Evolutionary conservation across 2,797 vertebrate species (phyloP).

Genomic region (Acanthopagrus latus): DNA sequence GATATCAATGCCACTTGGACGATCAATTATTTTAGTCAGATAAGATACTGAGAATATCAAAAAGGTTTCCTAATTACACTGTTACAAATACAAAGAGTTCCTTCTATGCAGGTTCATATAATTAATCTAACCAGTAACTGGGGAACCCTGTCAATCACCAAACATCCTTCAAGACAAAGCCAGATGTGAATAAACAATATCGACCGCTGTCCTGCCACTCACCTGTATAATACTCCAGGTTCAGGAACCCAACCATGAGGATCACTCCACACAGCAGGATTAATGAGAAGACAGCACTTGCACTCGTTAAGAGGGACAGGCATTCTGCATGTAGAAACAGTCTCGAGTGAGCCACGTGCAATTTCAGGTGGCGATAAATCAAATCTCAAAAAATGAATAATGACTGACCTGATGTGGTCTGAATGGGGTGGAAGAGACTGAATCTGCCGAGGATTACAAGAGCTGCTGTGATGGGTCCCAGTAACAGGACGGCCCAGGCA

Average conservation of each 20-base stretch:
- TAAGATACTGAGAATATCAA: not conserved
- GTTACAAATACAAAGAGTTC: not conserved
- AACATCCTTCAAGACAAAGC: not conserved
- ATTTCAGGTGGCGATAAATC: not conserved
- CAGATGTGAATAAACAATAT: not conserved
- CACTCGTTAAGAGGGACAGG: constrained; percentile 85
- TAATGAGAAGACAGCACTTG: constrained; percentile 88
- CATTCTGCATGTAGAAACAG: constrained; percentile 83
- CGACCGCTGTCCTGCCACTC: constrained; percentile 30
- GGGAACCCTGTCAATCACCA: not conserved
- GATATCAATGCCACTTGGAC: not conserved
- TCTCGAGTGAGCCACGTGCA: not conserved
- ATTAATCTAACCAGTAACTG: not conserved
- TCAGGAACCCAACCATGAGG: constrained; percentile 90
- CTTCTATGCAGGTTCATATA: not conserved
- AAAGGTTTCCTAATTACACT: not conserved
- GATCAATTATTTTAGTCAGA: not conserved
- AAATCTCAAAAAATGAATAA: not conserved
- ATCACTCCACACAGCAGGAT: constrained; percentile 90
- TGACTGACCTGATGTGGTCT: constrained; percentile 89
- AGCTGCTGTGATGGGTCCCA: constrained; percentile 86
- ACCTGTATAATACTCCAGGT: constrained; percentile 94
- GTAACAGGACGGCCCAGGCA: constrained; percentile 91
- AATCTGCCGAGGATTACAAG: constrained; percentile 89
- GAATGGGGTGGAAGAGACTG: constrained; percentile 89